Evolutionary conservation across 2,888 invertebrate genomes (phyloP), one percentile per base, ranked within the genome.

Genomic region (Phyllotreta striolata): DNA sequence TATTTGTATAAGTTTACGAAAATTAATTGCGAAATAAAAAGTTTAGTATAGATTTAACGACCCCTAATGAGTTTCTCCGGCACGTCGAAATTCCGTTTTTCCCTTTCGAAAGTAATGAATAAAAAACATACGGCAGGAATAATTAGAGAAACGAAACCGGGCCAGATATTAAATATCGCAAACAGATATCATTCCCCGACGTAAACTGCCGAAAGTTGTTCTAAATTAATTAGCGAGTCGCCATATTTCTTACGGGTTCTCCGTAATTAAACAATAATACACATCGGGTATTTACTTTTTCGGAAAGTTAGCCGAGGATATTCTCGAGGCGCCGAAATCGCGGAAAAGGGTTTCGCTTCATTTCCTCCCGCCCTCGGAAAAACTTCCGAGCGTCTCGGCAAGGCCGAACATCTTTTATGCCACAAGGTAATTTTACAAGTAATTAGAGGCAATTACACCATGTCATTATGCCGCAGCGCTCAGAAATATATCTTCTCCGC

Each of bases 351-450:
- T 77, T 77, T 77, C 75, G 78, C 76, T 76, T 78, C 77, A 78
- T 80, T 79, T 79, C 80, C 78, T 74, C 72, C 72, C 72, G 71
- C 75, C 74, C 74, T 70, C 72, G 73, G 77, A 78, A 80, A 80
- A 80, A 80, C 77, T 79, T 79, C 66, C 68, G 65, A 70, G 72
- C 73, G 70, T 74, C n/a, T n/a, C n/a, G n/a, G n/a, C n/a, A n/a
- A n/a, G n/a, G n/a, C 72, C 70, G 73, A 76, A 77, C 80, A 80
- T 81, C 82, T 81, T 81, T 81, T 81, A 80, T 79, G 79, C 81
- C 82, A 80, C 80, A 82, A 83, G 83, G 82, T 83, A 81, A 82
- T 83, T 83, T 82, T 79, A 81, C 82, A 82, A 82, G 82, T 82
- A 83, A 83, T 82, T 82, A 82, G 80, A 80, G 79, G 81, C 81